These are phyloP conservation scores for Zaprionus capensis DNA, from an alignment of 1,140 invertebrate species.

Conservation along the genomic window DNA sequence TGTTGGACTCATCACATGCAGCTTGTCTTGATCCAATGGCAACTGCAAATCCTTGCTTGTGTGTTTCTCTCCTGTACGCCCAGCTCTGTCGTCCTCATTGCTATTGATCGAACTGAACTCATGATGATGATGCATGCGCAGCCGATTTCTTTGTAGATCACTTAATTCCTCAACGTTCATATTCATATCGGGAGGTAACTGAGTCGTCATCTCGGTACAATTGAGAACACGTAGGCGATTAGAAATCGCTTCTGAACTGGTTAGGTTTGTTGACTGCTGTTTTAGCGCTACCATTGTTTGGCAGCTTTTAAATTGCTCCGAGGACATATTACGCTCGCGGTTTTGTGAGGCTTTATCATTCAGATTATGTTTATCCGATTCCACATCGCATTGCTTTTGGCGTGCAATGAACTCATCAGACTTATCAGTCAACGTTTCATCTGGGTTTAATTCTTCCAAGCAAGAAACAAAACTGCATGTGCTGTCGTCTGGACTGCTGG, in stretches of 20 bases:
- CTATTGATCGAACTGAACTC: constrained; percentile 54
- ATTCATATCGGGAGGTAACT: constrained; percentile 55
- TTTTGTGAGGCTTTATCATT: constrained; percentile 45
- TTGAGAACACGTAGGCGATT: constrained; percentile 82
- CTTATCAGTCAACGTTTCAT: not conserved
- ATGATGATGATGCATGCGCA: constrained; percentile 69
- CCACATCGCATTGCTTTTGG: not conserved
- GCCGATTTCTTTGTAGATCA: constrained; percentile 74
- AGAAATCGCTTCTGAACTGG: constrained; percentile 73
- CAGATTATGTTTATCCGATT: constrained; percentile 52
- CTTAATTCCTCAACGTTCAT: constrained; percentile 64
- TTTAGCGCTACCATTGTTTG: constrained; percentile 44
- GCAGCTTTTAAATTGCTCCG: constrained; percentile 52
- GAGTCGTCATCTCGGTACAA: constrained; percentile 24
- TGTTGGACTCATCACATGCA: constrained; percentile 27
- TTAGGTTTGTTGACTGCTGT: not conserved
- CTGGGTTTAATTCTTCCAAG: constrained; percentile 23
- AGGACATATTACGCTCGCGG: constrained; percentile 54
- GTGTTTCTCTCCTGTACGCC: not conserved
- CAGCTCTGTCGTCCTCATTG: not conserved
- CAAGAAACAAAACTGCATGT: constrained; percentile 58
- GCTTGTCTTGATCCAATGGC: constrained; percentile 37
- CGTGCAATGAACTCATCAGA: not conserved
- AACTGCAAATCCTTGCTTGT: constrained; percentile 16
- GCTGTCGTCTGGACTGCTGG: constrained; percentile 50